Evolutionary conservation across 2,888 invertebrate species (phyloP).

Genomic region (Electrophaes corylata): DNA sequence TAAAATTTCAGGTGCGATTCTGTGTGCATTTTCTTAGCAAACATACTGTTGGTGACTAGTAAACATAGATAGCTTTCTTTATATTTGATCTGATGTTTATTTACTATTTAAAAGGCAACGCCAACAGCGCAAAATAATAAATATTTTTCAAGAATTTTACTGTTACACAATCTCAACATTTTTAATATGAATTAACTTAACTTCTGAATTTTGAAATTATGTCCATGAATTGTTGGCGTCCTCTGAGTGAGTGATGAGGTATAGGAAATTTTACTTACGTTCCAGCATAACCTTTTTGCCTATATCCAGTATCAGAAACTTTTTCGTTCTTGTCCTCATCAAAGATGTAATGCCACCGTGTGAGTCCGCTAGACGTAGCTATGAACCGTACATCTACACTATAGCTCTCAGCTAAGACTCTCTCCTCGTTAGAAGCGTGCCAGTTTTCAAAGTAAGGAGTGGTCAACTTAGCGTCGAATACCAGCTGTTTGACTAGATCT

Average conservation of each 20-base stretch:
- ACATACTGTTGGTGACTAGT: background rate
- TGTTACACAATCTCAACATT: too few relatives aligned
- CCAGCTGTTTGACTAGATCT: constrained; percentile 92
- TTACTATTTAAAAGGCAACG: too few relatives aligned
- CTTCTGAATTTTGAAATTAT: too few relatives aligned
- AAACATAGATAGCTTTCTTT: too few relatives aligned
- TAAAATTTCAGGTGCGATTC: background rate
- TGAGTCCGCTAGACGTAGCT: constrained; percentile 94
- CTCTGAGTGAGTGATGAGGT: too few relatives aligned
- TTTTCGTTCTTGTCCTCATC: constrained; percentile 83
- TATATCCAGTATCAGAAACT: constrained; percentile 64
- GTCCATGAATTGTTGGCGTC: too few relatives aligned
- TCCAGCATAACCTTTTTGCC: constrained; percentile 57
- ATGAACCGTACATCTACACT: constrained; percentile 92
- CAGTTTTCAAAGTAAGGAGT: constrained; percentile 84
- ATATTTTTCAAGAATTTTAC: too few relatives aligned
- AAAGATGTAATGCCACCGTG: constrained; percentile 92
- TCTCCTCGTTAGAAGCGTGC: constrained; percentile 79
- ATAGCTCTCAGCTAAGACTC: constrained; percentile 85
- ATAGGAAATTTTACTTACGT: constrained; percentile 52
- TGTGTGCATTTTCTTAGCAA: background rate
- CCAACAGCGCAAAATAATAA: too few relatives aligned
- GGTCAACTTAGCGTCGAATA: constrained; percentile 93
- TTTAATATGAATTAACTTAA: too few relatives aligned
- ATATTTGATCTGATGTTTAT: too few relatives aligned